These are phyloP conservation scores for Xestia rhomboidea DNA, from an alignment of 2,888 invertebrate genomes.

Conservation along the genomic window DNA sequence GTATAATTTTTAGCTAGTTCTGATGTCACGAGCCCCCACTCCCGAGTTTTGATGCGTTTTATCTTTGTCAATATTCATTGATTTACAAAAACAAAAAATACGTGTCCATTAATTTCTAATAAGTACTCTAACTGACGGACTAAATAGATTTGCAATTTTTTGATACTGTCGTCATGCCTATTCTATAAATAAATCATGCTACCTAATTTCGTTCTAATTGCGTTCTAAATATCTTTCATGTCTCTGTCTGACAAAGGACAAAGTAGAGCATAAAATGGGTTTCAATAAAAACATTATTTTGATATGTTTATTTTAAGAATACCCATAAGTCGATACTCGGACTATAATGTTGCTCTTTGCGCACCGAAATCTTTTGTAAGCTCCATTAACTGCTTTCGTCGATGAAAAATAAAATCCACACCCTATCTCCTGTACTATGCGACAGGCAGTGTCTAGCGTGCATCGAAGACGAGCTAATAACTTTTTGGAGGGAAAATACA, in stretches of 20 bases:
- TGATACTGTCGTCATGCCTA: no score
- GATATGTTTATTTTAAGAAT: neutral
- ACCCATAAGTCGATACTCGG: neutral
- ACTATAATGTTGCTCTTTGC: neutral
- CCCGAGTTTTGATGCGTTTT: no score
- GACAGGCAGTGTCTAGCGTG: constrained; percentile 88
- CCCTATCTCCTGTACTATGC: constrained; percentile 75
- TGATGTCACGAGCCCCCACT: no score
- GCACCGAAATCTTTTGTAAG: neutral
- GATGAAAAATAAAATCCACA: neutral
- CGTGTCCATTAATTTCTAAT: no score
- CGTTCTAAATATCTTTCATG: neutral
- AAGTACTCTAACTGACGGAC: no score
- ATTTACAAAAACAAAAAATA: no score
- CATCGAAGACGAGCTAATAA: constrained; percentile 69
- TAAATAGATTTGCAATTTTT: no score
- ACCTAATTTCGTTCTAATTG: neutral
- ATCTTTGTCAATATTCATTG: no score
- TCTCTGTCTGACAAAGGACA: neutral
- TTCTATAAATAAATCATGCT: no score
- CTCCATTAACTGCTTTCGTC: no score
- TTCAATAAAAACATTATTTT: neutral
- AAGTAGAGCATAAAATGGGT: neutral
- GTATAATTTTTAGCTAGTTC: no score
- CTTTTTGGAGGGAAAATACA: constrained; percentile 81